A percentile compares a stretch with the other conserved stretches of the same genome.
Evolutionary conservation across 2,888 invertebrate genomes (phyloP).

Genomic region (Habrosyne pyritoides): DNA sequence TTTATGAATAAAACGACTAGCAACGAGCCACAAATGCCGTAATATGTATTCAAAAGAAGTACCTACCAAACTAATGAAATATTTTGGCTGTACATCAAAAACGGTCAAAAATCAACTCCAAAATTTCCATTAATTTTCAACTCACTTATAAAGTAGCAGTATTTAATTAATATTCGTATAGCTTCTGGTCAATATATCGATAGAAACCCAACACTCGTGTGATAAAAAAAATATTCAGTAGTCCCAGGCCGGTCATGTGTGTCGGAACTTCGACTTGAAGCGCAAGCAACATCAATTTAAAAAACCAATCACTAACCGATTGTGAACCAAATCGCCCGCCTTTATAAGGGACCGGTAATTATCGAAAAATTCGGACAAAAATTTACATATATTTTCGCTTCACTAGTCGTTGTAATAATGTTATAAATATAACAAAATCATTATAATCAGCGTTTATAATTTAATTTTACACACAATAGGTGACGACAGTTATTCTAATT

Average conservation of each 20-base stretch:
- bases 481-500: constrained; percentile 4
- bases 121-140: background rate
- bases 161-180: constrained; percentile 7
- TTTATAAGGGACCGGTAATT: constrained; percentile 72
- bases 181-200: constrained; percentile 33
- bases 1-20: too few species aligned
- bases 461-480: constrained; percentile 6
- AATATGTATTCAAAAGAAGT: too few species aligned
- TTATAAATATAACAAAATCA: background rate
- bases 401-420: constrained; percentile 33
- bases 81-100: background rate
- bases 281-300: constrained; percentile 60
- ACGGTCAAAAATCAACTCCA: background rate
- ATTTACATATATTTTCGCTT: constrained; percentile 72
- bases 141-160: constrained; percentile 19
- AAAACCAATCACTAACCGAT: constrained; percentile 73
- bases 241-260: constrained; percentile 49
- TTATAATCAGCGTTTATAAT: background rate
- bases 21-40: too few species aligned
- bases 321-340: constrained; percentile 65
- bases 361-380: constrained; percentile 54
- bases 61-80: too few species aligned
- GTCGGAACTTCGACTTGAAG: constrained; percentile 18
- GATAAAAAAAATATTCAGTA: constrained; percentile 62
- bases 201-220: constrained; percentile 40